Evolutionary conservation across 2,888 invertebrate genomes (phyloP).

Genomic region (Cephus spinipes): DNA sequence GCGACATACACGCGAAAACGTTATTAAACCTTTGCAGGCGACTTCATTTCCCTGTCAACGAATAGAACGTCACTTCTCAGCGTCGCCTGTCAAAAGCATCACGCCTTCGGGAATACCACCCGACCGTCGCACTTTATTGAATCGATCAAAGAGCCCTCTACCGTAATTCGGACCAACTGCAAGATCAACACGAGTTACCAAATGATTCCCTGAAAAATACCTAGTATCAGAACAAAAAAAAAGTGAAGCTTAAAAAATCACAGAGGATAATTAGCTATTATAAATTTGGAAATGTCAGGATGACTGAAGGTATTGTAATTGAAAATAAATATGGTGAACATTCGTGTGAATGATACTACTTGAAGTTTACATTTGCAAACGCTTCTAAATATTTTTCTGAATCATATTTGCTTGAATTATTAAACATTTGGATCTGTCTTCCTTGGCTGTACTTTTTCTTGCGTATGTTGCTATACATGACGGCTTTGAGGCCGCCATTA

Average conservation of each 20-base stretch:
- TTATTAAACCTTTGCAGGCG: conserved; percentile 31
- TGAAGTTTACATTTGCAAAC: not conserved
- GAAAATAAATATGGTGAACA: not conserved
- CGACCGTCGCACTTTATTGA: conserved; percentile 30
- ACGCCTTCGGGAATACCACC: conserved; percentile 18
- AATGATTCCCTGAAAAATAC: not conserved
- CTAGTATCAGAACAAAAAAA: not conserved
- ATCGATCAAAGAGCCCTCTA: conserved; percentile 15
- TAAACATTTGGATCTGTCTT: not conserved
- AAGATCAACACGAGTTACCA: not conserved
- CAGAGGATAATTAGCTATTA: not conserved
- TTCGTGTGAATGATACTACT: not conserved
- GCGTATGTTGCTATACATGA: not conserved
- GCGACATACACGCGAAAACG: conserved; percentile 31
- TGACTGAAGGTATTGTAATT: not conserved
- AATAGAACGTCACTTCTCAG: conserved; percentile 7
- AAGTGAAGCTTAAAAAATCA: not conserved
- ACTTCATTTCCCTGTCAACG: conserved; percentile 32
- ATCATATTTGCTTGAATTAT: not conserved
- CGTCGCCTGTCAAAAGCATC: conserved; percentile 52
- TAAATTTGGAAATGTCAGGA: not conserved
- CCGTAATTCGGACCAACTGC: not conserved
- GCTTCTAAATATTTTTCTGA: not conserved
- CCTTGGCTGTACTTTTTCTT: not conserved
- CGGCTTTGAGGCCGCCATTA: not conserved